Conservation (phyloP, 2,797 vertebrate species). For the Erithacus rubecula region DNA sequence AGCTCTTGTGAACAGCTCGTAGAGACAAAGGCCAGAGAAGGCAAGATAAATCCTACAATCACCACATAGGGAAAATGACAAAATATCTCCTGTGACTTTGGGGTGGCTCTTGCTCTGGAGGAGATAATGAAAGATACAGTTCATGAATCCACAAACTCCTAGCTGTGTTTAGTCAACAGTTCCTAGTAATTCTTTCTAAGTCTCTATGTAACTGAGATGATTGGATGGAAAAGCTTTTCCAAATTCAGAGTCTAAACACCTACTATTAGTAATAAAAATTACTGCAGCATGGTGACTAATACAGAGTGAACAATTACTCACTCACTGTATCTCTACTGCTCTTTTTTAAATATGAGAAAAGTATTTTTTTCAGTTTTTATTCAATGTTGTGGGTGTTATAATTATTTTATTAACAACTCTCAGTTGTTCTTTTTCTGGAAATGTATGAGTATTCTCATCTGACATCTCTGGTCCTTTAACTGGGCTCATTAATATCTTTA, state of each 20-base stretch:
- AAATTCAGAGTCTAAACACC: background rate
- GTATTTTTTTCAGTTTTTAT: background rate
- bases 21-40: background rate
- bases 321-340: background rate
- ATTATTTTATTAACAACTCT: background rate
- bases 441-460: background rate
- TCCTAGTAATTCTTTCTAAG: background rate
- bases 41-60: background rate
- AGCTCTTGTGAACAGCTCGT: background rate
- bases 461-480: background rate
- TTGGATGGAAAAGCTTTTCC: background rate
- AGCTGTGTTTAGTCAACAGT: background rate
- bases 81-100: background rate
- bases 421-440: background rate
- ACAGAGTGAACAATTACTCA: background rate
- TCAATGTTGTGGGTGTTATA: background rate
- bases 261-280: constrained; percentile 6
- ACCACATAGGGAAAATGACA: background rate
- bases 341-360: background rate
- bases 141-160: background rate
- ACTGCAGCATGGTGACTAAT: background rate
- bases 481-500: background rate
- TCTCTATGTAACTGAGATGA: background rate
- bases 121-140: background rate
- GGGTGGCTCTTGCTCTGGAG: background rate